Base-by-base conservation (phyloP, 2,797 vertebrate genomes). In the Cirrhinus mrigala region DNA sequence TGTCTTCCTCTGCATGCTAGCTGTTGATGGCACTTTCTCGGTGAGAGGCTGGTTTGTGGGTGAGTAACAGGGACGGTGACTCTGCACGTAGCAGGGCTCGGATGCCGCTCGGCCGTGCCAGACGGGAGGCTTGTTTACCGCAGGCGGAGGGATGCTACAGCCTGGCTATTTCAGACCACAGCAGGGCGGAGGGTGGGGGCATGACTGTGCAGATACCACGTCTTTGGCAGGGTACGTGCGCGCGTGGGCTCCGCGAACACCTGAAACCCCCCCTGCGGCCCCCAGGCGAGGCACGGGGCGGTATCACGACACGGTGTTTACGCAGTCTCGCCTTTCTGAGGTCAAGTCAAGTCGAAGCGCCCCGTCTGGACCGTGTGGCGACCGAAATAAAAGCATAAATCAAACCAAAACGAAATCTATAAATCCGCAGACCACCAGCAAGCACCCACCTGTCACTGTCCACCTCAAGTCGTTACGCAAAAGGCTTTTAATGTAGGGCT, bases 121-220 rank as follows among this genome's bases (percentile, higher is more conserved):
- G 81, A 71, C 44, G 89, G 88, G 91, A 83, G 85, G 79, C 91
- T 93, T 94, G 93, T 94, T 95, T 94, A 94, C 92, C 85, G 85
- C 91, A 83, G 89, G 88, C 88, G 86, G 56, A 37, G 80, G 90
- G 79, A 50, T 37, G 91, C 90, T 90, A 87, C 81, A 90, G 90
- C 93, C 90, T 88, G 90, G 89, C 92, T 93, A 92, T 93, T 93
- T 92, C 88, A 90, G 92, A 89, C 85, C 89, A 91, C 92, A 92
- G 89, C 87, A 89, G 82, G 76, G 89, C 89, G 87, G 88, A 91
- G 91, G 64, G 79, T 70, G 76, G 33, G 82, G 83, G 92, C 92
- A 93, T 94, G 94, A 93, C 92, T 88, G 90, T 91, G 90, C 91
- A 92, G 89, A 93, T 94, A 90, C 91, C 86, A 54, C 66, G 87